Evolutionary conservation across 2,797 vertebrate genomes (phyloP).

Genomic region (Ctenopoma multispine): DNA sequence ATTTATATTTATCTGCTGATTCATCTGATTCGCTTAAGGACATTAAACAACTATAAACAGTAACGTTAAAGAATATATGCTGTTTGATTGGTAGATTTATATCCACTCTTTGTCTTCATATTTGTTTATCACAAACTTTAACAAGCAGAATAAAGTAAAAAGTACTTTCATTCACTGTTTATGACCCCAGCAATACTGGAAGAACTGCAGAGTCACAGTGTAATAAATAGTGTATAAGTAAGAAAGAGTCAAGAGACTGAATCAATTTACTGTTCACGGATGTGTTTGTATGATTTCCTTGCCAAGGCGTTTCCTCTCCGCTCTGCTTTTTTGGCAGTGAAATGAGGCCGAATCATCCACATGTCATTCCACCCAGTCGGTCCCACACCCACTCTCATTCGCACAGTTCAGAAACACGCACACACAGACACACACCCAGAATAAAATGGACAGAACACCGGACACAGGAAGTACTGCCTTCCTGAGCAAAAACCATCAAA

Average conservation of each 20-base stretch:
- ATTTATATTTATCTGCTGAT: not conserved
- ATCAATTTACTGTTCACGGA: slow-evolving; percentile 9
- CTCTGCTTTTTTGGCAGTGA: slow-evolving; percentile 36
- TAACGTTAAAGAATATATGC: not conserved
- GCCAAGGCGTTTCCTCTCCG: slow-evolving; percentile 42
- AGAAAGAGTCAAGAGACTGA: slow-evolving; percentile 6
- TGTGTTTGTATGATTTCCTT: slow-evolving; percentile 35
- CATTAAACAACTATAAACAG: too few relatives aligned
- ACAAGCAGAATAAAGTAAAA: not conserved
- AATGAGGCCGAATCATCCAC: slow-evolving; percentile 20
- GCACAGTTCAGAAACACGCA: slow-evolving; percentile 24
- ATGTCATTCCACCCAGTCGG: slow-evolving; percentile 38
- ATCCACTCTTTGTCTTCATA: too few relatives aligned
- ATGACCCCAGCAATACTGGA: not conserved
- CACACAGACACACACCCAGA: slow-evolving; percentile 18
- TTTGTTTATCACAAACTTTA: too few relatives aligned
- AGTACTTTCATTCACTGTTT: not conserved
- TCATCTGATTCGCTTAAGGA: too few relatives aligned
- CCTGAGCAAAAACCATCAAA: slow-evolving; percentile 21
- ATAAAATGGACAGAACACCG: slow-evolving; percentile 31
- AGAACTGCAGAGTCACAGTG: slow-evolving; percentile 1
- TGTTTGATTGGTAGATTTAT: not conserved
- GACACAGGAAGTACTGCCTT: slow-evolving; percentile 47
- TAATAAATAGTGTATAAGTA: slow-evolving; percentile 3
- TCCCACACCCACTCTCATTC: slow-evolving; percentile 32